These are phyloP conservation scores for Eumacrocentrus americanus DNA, from an alignment of 2,888 invertebrate species.

Conservation along the genomic window DNA sequence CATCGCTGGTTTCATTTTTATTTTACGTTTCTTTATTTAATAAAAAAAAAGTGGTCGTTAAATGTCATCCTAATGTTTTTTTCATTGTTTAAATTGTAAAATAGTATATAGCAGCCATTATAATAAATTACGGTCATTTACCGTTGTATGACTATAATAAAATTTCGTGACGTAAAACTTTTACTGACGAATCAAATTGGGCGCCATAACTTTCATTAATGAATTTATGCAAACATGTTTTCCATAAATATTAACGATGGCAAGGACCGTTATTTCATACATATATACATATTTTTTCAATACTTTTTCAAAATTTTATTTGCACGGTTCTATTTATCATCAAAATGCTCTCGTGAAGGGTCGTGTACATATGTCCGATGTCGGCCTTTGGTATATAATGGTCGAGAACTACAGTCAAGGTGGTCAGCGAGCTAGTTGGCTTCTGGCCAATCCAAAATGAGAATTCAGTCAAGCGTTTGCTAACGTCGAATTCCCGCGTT, in stretches of 20 bases:
- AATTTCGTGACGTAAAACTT: not conserved
- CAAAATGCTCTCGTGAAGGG: too few relatives aligned
- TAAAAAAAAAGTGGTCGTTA: not conserved
- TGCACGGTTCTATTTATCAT: too few relatives aligned
- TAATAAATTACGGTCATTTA: not conserved
- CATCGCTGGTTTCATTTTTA: not conserved
- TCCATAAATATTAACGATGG: too few relatives aligned
- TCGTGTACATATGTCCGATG: too few relatives aligned
- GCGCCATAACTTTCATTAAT: too few relatives aligned
- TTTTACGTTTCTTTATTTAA: not conserved
- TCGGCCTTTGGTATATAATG: too few relatives aligned
- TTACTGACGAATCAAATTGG: not conserved
- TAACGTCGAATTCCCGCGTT: not conserved
- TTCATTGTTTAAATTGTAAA: not conserved
- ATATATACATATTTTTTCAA: too few relatives aligned
- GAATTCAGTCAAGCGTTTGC: conserved; percentile 35
- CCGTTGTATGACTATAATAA: not conserved
- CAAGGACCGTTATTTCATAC: too few relatives aligned
- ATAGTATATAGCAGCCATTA: not conserved
- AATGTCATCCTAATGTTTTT: not conserved
- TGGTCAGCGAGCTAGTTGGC: conserved; percentile 31
- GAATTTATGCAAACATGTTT: too few relatives aligned
- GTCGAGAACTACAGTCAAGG: conserved; percentile 8
- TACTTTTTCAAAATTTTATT: too few relatives aligned
- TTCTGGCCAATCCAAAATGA: conserved; percentile 34